Base-by-base conservation (phyloP, 2,888 invertebrate species). In the Sylvicola fuscatus region DNA sequence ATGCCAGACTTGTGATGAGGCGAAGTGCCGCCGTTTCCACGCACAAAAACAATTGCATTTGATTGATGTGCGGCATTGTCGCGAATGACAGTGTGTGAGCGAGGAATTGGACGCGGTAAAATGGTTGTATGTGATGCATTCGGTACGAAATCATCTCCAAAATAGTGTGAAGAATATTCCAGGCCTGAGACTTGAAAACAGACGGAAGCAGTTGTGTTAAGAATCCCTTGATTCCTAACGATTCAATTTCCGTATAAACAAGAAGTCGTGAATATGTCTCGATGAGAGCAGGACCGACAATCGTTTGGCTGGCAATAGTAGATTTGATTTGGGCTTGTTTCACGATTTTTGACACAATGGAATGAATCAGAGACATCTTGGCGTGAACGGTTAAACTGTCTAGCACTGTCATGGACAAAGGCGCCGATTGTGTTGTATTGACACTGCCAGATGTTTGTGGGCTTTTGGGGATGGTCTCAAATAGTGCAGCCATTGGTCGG, bases 121-220 rank as follows among this genome's bases (percentile, higher is more conserved):
- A 90, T 0, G 92, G 89, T 49, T 90, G 92, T 44, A 93, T 90
- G 56, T 95, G 93, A 55, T 93, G 92, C 58, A 95, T 76, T 32
- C 95, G 69, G 54, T 92, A 92, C 40, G 87, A 89, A 55, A 93
- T 92, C 92, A 95, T 93, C 58, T 95, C 93, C 49, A 95, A 56
- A 27, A 95, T 61, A 1, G 90, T 92, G 53, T 93, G 90, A n/a
- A 95, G 64, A 37, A 89, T 92, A 14, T 87, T 87, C 90, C 90
- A 90, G 1, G 89, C 87, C 47, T 90, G 86, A 11, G 80, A 79
- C 54, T 87, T 87, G 52, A 87, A 86, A 28, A 90, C 90, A 16
- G 78, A 81, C 0, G 93, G 90, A 43, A 95, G 58, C 31, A 93
- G 58, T 58, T 90, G 89, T 51, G 87, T 81, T 45, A 93, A 81